Conservation (phyloP, 1,140 invertebrate genomes). For the Aethina tumida region DNA sequence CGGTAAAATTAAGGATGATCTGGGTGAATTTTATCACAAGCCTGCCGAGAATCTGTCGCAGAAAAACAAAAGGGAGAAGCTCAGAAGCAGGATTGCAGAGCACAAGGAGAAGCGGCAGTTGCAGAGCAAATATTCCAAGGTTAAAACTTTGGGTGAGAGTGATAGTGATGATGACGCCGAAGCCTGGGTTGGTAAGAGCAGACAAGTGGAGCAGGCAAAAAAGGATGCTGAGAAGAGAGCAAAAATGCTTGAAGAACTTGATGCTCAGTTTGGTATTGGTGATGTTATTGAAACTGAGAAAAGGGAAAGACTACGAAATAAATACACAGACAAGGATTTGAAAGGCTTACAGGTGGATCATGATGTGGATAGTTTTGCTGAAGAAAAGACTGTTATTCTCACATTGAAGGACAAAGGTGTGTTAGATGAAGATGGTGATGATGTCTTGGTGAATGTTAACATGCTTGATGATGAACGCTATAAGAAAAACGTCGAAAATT, state of each 20-base stretch:
- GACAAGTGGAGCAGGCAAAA: conserved; percentile 69
- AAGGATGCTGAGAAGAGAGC: conserved; percentile 80
- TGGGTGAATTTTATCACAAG: conserved; percentile 88
- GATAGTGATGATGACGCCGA: conserved; percentile 61
- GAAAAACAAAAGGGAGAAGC: conserved; percentile 67
- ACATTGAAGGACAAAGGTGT: conserved; percentile 91
- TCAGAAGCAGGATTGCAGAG: conserved; percentile 69
- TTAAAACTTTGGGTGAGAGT: conserved; percentile 62
- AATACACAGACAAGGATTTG: conserved; percentile 62
- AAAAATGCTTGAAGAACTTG: conserved; percentile 88
- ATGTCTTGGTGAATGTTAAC: conserved; percentile 94
- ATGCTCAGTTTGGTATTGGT: conserved; percentile 86
- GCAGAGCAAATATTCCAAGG: conserved; percentile 56
- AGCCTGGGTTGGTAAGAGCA: conserved; percentile 75
- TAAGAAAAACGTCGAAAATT: conserved; percentile 78
- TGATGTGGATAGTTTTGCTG: conserved; percentile 65
- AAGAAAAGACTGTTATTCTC: conserved; percentile 78
- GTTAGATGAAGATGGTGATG: conserved; percentile 76
- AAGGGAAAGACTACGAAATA: conserved; percentile 45
- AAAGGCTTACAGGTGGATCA: conserved; percentile 84
- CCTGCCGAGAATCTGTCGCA: conserved; percentile 75
- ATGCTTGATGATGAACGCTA: conserved; percentile 88
- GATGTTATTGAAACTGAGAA: conserved; percentile 74
- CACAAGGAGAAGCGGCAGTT: conserved; percentile 73
- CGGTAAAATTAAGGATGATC: conserved; percentile 57